Base-by-base conservation (phyloP, 2,888 invertebrate species). In the Athalia cordata region DNA sequence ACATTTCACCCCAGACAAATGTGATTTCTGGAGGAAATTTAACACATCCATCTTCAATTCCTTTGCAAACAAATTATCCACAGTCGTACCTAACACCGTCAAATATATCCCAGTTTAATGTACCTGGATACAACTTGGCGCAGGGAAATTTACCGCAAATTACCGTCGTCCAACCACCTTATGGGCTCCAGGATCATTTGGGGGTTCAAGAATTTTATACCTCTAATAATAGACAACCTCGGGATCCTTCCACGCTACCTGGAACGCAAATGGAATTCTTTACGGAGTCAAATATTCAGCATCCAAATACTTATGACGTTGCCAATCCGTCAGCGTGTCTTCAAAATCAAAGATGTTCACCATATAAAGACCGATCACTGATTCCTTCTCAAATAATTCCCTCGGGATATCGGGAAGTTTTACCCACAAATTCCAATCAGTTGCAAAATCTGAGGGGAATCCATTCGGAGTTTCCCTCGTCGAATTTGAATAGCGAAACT, bases 101-200 rank as follows among this genome's bases (percentile, higher is more conserved):
- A 7, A 50, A 75, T 59, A 59, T 59, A 13, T 47, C 72, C 5
- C 72, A 59, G 72, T 72, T 72, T 47, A 59, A 72, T 57, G n/a
- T 59, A 8, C 59, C 45, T 3, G 47, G 57, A 57, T 72, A 72
- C 47, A 47, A n/a, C 1, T 3, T 8, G 29, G 72, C 47, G 9
- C 72, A 59, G 6, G 59, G 47, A 59, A 47, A 4, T 57, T n/a
- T 4, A 11, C 59, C 72, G 47, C 57, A 57, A 59, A 6, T 59
- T 59, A n/a, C 57, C 13, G 59, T 59, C 59, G 13, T 72, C 52
- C 72, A 57, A 29, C 29, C 29, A 29, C 9, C 57, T 13, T 11
- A 59, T 47, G 47, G 57, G 43, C 57, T 47, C 57, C 45, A 45
- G 7, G 59, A 72, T 43, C 47, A 9, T 47, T 45, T 29, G 29